Conservation (phyloP, 2,888 invertebrate species). For the Clepsis dumicolana region DNA sequence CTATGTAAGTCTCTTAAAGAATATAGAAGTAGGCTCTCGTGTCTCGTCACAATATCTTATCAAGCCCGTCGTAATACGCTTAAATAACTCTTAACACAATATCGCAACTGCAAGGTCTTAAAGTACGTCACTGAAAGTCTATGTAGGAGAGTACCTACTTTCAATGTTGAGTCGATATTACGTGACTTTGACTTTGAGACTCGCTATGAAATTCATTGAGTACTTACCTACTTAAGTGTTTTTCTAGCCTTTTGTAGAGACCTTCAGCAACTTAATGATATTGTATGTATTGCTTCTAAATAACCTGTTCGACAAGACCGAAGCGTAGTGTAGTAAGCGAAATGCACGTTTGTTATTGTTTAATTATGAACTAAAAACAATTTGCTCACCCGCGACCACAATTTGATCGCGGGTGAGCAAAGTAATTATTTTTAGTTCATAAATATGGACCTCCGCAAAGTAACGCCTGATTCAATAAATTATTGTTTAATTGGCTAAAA, state of each 20-base stretch:
- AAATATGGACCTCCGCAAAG: no score
- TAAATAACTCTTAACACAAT: conserved; percentile 14
- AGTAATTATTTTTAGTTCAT: no score
- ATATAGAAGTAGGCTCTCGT: no score
- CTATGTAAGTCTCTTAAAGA: no score
- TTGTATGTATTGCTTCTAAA: neutral
- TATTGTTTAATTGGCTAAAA: no score
- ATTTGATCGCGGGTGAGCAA: no score
- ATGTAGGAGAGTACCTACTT: neutral
- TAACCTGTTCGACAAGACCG: neutral
- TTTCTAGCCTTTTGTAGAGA: neutral
- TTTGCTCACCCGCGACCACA: no score
- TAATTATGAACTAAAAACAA: no score
- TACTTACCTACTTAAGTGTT: no score
- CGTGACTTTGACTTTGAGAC: conserved; percentile 8
- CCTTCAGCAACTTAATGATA: neutral
- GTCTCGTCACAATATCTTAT: neutral
- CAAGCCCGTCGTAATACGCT: neutral
- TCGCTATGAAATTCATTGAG: neutral
- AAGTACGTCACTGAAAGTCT: conserved; percentile 10
- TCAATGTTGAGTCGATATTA: conserved; percentile 12
- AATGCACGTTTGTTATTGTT: neutral
- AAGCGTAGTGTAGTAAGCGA: neutral
- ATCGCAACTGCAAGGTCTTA: conserved; percentile 12
- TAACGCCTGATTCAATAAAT: no score